Conservation (phyloP, 2,797 vertebrate species). For the Cuculus canorus region DNA sequence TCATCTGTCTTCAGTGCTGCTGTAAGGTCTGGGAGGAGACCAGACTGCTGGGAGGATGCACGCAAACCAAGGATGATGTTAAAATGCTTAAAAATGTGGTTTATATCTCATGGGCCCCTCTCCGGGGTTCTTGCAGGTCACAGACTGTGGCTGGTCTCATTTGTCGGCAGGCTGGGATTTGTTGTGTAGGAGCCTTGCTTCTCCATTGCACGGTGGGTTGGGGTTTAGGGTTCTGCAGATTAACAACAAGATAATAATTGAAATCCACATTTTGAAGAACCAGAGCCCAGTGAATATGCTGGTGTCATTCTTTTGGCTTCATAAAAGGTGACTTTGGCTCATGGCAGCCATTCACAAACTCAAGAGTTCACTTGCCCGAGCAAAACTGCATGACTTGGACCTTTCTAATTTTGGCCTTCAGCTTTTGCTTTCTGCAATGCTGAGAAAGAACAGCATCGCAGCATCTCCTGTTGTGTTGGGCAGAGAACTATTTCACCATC, state of each 20-base stretch:
- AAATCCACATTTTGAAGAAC: background rate
- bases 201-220: background rate
- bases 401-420: background rate
- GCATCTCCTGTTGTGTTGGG: accelerated
- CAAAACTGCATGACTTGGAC: background rate
- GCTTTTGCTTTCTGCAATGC: background rate
- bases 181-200: background rate
- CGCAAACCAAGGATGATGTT: no score
- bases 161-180: background rate
- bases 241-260: background rate
- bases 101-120: background rate
- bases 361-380: background rate
- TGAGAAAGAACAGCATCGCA: accelerated
- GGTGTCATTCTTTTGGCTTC: background rate
- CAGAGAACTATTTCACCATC: background rate
- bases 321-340: accelerated
- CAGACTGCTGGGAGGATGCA: background rate
- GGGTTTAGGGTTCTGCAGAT: background rate
- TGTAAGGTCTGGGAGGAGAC: background rate
- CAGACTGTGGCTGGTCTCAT: accelerated
- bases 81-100: background rate
- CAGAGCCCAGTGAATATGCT: background rate
- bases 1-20: accelerated
- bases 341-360: background rate
- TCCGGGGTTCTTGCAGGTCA: background rate